Conservation (phyloP, 1,140 invertebrate genomes). For the Mamestra configurata region DNA sequence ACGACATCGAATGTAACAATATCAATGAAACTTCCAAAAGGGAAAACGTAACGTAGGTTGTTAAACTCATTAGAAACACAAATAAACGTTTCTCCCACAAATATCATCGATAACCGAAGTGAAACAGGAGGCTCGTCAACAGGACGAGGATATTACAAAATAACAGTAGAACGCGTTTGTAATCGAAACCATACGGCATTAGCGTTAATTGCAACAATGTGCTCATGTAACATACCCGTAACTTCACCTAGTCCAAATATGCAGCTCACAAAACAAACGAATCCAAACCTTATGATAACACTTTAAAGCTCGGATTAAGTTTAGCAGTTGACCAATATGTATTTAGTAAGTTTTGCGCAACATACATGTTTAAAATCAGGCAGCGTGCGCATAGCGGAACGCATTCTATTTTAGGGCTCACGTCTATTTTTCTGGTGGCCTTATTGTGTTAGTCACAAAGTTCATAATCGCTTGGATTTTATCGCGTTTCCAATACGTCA, state of each 20-base stretch:
- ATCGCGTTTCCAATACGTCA: slow-evolving; percentile 21
- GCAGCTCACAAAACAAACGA: slow-evolving; percentile 11
- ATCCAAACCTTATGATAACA: slow-evolving; percentile 10
- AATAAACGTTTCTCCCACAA: slow-evolving; percentile 15
- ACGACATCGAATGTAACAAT: neutral
- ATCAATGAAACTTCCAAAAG: slow-evolving; percentile 3
- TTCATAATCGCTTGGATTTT: slow-evolving; percentile 2
- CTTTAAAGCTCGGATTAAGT: neutral
- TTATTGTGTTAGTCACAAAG: slow-evolving; percentile 1
- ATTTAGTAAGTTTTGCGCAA: slow-evolving; percentile 53
- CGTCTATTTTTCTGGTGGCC: slow-evolving; percentile 23
- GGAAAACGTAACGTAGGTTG: slow-evolving; percentile 8
- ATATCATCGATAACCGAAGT: slow-evolving; percentile 1
- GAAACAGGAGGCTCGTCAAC: slow-evolving; percentile 40
- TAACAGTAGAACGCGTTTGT: slow-evolving; percentile 36
- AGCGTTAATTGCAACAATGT: slow-evolving; percentile 46
- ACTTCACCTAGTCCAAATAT: slow-evolving; percentile 40
- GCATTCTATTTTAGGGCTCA: slow-evolving; percentile 47
- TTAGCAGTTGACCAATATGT: slow-evolving; percentile 31
- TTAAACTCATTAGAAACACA: neutral
- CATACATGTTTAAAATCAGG: slow-evolving; percentile 48
- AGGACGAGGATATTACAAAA: slow-evolving; percentile 47
- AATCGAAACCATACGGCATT: slow-evolving; percentile 43
- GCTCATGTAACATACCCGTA: slow-evolving; percentile 48
- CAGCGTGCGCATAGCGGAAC: slow-evolving; percentile 50